Conservation (phyloP, 2,888 invertebrate species). For the Drosophila melanocephala region DNA sequence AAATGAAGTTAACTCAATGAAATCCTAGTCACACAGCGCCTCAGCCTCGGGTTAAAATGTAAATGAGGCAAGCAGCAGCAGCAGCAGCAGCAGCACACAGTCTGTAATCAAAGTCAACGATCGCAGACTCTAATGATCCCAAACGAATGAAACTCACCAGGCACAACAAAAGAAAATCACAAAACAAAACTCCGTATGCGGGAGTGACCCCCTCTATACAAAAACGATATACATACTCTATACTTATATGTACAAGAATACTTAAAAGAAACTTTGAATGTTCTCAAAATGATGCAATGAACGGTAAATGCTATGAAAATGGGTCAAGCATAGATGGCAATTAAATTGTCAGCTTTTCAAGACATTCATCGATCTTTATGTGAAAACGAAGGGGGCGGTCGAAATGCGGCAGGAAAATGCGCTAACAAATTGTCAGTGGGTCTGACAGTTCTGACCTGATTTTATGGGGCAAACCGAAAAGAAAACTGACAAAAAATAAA, state of each 20-base stretch:
- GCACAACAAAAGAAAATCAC: slow-evolving; percentile 38
- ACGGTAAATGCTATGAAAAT: slow-evolving; percentile 67
- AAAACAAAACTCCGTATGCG: slow-evolving; percentile 38
- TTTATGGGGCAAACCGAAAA: slow-evolving; percentile 24
- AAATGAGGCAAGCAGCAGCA: slow-evolving; percentile 41
- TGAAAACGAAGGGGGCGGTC: slow-evolving; percentile 2
- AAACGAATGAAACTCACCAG: slow-evolving; percentile 14
- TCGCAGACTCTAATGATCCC: slow-evolving; percentile 49
- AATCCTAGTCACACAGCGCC: slow-evolving; percentile 53
- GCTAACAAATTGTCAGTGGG: slow-evolving; percentile 62
- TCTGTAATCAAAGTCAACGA: slow-evolving; percentile 58
- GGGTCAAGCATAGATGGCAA: slow-evolving; percentile 64
- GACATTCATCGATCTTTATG: slow-evolving; percentile 60
- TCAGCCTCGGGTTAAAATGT: slow-evolving; percentile 38
- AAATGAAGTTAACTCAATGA: slow-evolving; percentile 44
- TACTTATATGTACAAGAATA: slow-evolving; percentile 5
- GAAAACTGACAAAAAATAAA: slow-evolving; percentile 13
- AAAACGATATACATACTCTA: not conserved
- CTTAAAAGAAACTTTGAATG: slow-evolving; percentile 20
- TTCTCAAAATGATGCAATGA: slow-evolving; percentile 65
- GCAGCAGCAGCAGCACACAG: not conserved
- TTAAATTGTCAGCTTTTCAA: slow-evolving; percentile 70
- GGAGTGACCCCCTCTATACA: slow-evolving; percentile 34
- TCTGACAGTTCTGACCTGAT: slow-evolving; percentile 53
- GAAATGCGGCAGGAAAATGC: slow-evolving; percentile 35